A percentile compares a stretch with the other conserved stretches of the same genome.
These are phyloP conservation scores for Eilema caniola DNA, from an alignment of 2,888 invertebrate species.

Conservation along the genomic window DNA sequence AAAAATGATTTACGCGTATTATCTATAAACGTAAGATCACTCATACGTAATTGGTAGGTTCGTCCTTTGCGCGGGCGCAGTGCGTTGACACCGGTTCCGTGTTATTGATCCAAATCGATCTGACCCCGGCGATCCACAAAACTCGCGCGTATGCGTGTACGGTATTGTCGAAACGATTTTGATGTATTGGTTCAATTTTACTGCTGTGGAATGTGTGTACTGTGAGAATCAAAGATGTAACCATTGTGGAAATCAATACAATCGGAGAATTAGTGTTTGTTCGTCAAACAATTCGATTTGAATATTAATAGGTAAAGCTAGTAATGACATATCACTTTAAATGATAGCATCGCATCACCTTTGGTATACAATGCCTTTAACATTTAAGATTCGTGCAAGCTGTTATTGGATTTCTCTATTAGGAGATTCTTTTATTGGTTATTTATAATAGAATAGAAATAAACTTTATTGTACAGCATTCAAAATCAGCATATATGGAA, in stretches of 20 bases:
- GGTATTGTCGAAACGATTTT: conserved; percentile 43
- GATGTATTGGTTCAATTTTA: neutral
- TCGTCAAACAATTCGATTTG: neutral
- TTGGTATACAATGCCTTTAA: no score
- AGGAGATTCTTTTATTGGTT: neutral
- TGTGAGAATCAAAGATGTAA: neutral
- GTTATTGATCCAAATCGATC: conserved; percentile 80
- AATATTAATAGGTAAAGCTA: no score
- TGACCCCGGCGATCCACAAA: conserved; percentile 58
- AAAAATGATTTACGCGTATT: conserved; percentile 26
- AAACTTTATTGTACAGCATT: neutral
- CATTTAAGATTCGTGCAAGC: neutral
- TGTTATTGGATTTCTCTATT: neutral
- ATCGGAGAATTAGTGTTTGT: neutral
- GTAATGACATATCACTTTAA: neutral
- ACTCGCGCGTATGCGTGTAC: conserved; percentile 58
- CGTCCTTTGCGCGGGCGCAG: conserved; percentile 53
- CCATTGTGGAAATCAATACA: neutral
- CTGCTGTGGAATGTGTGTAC: neutral
- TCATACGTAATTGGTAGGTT: conserved; percentile 51
- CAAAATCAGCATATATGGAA: conserved; percentile 1
- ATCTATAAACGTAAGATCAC: conserved; percentile 40
- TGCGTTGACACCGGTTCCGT: conserved; percentile 78
- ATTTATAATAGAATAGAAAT: neutral
- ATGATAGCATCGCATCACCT: no score